Evolutionary conservation across 2,888 invertebrate species (phyloP).

Genomic region (Clepsis dumicolana): DNA sequence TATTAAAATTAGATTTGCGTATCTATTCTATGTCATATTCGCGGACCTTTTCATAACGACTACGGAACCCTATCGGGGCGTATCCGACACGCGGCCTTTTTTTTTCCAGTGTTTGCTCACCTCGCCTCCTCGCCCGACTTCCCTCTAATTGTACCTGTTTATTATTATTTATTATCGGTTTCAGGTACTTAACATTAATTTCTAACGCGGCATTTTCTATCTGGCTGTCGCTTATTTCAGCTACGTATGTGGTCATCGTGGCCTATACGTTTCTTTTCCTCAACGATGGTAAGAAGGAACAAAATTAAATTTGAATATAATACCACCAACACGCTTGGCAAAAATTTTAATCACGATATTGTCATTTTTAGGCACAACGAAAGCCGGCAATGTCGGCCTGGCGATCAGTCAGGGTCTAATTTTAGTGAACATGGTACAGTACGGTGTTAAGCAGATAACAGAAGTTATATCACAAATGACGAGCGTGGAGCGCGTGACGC

Average conservation of each 20-base stretch:
- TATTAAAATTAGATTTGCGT: no score
- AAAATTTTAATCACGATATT: background rate
- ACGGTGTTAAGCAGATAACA: constrained; percentile 92
- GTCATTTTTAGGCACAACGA: constrained; percentile 74
- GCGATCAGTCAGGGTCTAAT: constrained; percentile 90
- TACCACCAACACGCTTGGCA: background rate
- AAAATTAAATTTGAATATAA: background rate
- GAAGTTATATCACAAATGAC: constrained; percentile 93
- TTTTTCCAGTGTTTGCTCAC: no score
- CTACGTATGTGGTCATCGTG: constrained; percentile 86
- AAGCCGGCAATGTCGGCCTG: constrained; percentile 90
- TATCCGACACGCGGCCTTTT: no score
- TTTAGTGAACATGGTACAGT: constrained; percentile 93
- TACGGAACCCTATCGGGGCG: no score
- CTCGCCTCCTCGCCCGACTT: background rate
- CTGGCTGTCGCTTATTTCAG: constrained; percentile 88
- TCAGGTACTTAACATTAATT: constrained; percentile 86
- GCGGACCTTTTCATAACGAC: no score
- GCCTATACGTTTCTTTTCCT: constrained; percentile 88
- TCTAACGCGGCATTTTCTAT: constrained; percentile 88
- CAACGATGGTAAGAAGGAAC: constrained; percentile 81
- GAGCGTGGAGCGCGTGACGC: constrained; percentile 92
- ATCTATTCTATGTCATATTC: no score
- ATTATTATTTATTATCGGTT: constrained; percentile 48
- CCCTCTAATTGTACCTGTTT: background rate